Base-by-base conservation (phyloP, 1,140 invertebrate genomes). In the Pteromalus puparum region DNA sequence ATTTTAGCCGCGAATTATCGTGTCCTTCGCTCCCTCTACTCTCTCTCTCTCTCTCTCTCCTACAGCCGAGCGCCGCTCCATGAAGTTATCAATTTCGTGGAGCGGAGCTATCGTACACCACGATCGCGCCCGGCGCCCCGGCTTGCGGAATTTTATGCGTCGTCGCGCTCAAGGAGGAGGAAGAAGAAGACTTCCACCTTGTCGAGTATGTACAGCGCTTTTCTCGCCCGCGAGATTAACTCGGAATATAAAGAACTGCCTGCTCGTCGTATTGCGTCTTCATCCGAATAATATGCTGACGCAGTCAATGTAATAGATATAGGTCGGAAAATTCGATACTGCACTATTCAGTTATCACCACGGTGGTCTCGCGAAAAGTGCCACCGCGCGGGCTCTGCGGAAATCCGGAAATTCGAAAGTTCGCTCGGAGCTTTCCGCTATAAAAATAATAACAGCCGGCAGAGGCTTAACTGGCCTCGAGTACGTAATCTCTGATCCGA, bases 41-140 rank as follows among this genome's bases (percentile, higher is more conserved):
- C n/a, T 38, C n/a, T 0, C 30, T 34, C 30, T 34, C 6, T 34
- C 30, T 34, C 30, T 2, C 30, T 4, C 30, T 34, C 30, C 30
- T 21, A 24, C 6, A 61, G 75, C 48, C 73, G 38, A 21, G 21
- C 28, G 65, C 24, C 12, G 53, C n/a, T n/a, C n/a, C 30, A 65
- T 65, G 42, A 78, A 83, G 42, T 83, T 83, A 83, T 83, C 82
- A 84, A 84, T 74, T 79, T 80, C 18, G n/a, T 21, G 28, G 42
- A 24, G 26, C 24, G 61, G 65, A 28, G 28, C 34, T 76, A 82
- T 79, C 77, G 77, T 65, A 24, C 21, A 10, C 12, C 34, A 18
- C n/a, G 77, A 68, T 68, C 30, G 77, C 61, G 30, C 67, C 67
- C 28, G 24, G 24, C 24, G 38, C 48, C 18, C 21, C 53, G 28